These are phyloP conservation scores for Leucoraja erinaceus DNA, from an alignment of 2,113 vertebrate genomes.

Conservation along the genomic window DNA sequence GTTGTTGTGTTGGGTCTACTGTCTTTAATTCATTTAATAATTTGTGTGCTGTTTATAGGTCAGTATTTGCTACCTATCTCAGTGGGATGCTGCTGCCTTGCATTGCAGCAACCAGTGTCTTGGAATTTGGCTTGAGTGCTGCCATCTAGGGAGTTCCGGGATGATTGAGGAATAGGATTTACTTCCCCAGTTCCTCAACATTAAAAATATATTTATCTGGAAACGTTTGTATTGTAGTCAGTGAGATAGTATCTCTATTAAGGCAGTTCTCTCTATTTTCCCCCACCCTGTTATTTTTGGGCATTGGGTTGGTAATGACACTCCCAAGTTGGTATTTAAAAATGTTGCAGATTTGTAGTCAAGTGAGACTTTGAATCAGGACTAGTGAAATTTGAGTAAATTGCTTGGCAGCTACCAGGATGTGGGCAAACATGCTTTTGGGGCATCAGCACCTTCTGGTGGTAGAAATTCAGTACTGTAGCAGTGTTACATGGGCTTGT, in stretches of 20 bases:
- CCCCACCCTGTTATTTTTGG: neutral
- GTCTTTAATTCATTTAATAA: too few species aligned
- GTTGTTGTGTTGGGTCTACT: neutral
- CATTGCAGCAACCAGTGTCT: too few species aligned
- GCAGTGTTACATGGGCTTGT: neutral
- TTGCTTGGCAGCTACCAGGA: neutral
- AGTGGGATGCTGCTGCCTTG: too few species aligned
- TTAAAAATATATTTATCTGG: neutral
- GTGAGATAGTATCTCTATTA: neutral
- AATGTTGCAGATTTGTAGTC: neutral
- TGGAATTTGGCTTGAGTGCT: too few species aligned
- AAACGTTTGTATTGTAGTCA: neutral
- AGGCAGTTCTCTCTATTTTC: neutral
- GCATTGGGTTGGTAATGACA: neutral
- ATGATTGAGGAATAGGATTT: too few species aligned
- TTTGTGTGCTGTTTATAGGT: too few species aligned
- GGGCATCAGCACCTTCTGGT: neutral
- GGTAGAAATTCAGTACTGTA: constrained; percentile 7
- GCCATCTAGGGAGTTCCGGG: too few species aligned
- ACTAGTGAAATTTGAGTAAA: neutral
- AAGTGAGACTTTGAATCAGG: neutral
- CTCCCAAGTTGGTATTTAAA: neutral
- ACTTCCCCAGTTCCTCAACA: neutral
- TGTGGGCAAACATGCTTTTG: too few species aligned
- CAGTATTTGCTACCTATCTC: too few species aligned